Base-by-base conservation (phyloP, 2,797 vertebrate genomes). In the Oryzias dopingdopingensis region DNA sequence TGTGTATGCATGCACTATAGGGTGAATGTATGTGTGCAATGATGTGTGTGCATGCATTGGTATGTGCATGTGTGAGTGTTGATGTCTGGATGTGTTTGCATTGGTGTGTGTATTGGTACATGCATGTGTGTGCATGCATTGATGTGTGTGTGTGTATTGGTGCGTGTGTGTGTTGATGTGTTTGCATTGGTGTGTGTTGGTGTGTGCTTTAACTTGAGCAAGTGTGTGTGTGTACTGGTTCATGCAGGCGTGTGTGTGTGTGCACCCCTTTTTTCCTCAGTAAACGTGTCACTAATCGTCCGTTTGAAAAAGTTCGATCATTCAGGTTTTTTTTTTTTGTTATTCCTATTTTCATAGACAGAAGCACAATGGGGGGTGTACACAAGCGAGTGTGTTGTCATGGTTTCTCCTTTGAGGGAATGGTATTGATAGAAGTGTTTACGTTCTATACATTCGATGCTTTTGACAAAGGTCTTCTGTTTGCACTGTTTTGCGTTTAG, bases 381-480 rank as follows among this genome's bases (percentile, higher is more conserved):
- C 18, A 40, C 14, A 29, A 17, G 63, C 68, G 65, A 63, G 65
- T 71, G 71, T 70, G 52, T 50, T 8, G 57, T 78, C 44, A 64
- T 62, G 49, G 51, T 70, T 59, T 70, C 76, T 77, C 62, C 65
- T 17, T 60, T 59, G 65, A 77, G 82, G 53, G 57, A 76, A 56
- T 55, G 55, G 43, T 85, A 64, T 80, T 76, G 64, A 74, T 72
- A 52, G 77, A 78, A 62, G 76, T 83, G 84, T 87, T 87, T 88
- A 84, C 80, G 73, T 80, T 64, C 52, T 62, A 54, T 73, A 78
- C 70, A 74, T 79, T 56, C 41, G 41, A 66, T 69, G 58, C 59
- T 84, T 74, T 74, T 70, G 74, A 71, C 60, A 62, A 56, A 67
- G 51, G 68, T 73, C 50, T 10, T 46, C 72, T 74, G 56, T 74